Evolutionary conservation across 2,797 vertebrate genomes (phyloP).

Genomic region (Rhynchotus rufescens): DNA sequence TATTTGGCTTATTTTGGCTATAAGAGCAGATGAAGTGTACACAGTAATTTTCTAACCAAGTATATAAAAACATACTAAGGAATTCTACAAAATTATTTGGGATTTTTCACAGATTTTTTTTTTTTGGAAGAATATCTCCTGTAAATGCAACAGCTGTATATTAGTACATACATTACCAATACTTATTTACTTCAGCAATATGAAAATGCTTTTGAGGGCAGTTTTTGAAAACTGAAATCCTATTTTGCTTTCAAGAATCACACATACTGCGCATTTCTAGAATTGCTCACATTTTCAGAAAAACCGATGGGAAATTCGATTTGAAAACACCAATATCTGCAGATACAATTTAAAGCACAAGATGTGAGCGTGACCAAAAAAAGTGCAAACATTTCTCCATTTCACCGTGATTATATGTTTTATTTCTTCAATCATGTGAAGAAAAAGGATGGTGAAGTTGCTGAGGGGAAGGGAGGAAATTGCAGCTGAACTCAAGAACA

Average conservation of each 20-base stretch:
- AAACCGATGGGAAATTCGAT: slow-evolving; percentile 43
- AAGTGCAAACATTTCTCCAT: not conserved
- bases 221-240: slow-evolving; percentile 24
- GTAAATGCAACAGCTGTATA: not conserved
- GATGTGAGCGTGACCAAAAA: not conserved
- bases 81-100: not conserved
- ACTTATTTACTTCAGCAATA: not conserved
- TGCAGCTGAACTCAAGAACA: not conserved
- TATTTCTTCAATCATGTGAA: not conserved
- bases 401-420: not conserved
- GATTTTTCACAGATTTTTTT: not conserved
- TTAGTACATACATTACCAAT: not conserved
- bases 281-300: slow-evolving; percentile 19
- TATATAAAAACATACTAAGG: not conserved
- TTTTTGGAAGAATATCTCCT: not conserved
- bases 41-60: not conserved
- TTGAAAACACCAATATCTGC: slow-evolving; percentile 30
- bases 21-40: not conserved
- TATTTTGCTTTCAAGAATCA: slow-evolving; percentile 11
- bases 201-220: slow-evolving; percentile 9
- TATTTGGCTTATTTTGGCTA: not conserved
- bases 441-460: not conserved
- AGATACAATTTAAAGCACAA: not conserved
- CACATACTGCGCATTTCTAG: not conserved
- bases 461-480: not conserved